Evolutionary conservation across 2,888 invertebrate species (phyloP).

Genomic region (Phaedon cochleariae): DNA sequence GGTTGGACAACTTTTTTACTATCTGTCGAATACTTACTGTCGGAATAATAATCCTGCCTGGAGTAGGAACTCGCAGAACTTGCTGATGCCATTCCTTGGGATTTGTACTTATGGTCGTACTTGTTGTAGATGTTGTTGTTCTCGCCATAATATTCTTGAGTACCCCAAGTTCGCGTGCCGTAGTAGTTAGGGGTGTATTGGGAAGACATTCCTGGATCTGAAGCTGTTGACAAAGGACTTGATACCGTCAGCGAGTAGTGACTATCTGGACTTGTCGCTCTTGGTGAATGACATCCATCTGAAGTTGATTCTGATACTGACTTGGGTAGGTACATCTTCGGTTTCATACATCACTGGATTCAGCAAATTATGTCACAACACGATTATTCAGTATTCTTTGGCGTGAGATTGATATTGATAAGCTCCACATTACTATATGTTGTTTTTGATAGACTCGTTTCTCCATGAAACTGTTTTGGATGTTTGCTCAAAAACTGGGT

Average conservation of each 20-base stretch:
- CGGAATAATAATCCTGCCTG: constrained; percentile 47
- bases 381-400: not conserved
- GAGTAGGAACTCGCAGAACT: constrained; percentile 41
- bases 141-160: constrained; percentile 56
- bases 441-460: too few relatives aligned
- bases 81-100: constrained; percentile 39
- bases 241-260: constrained; percentile 53
- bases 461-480: too few relatives aligned
- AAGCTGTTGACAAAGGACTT: constrained; percentile 52
- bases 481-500: too few relatives aligned
- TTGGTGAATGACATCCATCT: constrained; percentile 57
- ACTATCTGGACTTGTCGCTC: constrained; percentile 58
- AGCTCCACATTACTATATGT: too few relatives aligned
- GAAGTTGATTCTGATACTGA: constrained; percentile 53
- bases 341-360: constrained; percentile 11
- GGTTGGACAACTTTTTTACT: constrained; percentile 25
- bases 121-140: constrained; percentile 59
- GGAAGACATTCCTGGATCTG: constrained; percentile 59
- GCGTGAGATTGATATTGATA: not conserved
- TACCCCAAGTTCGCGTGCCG: constrained; percentile 46
- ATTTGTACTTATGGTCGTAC: constrained; percentile 50
- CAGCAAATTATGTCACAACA: not conserved
- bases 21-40: constrained; percentile 41
- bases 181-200: constrained; percentile 59
- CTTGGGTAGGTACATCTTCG: constrained; percentile 51